phyloP scores from a whole-genome alignment of 2,888 invertebrate species.

The Platycnemis pennipes region DNA sequence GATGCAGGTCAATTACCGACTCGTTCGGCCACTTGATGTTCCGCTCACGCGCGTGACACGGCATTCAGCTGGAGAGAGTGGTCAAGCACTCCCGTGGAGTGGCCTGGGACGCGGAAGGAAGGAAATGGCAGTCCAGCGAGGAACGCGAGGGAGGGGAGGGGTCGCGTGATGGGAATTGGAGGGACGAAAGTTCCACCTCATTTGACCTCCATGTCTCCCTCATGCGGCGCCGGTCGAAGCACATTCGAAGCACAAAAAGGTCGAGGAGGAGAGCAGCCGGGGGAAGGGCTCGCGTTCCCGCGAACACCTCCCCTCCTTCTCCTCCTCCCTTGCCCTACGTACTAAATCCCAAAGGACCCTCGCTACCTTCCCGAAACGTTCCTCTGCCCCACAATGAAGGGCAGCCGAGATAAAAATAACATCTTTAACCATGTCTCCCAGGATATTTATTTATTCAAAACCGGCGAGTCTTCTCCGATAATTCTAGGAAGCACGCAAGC shows the following conservation, averaged over 20 bases:
- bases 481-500: no score
- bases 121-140: background rate
- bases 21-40: background rate
- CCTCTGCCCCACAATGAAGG: no score
- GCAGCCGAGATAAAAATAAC: no score
- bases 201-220: background rate
- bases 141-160: background rate
- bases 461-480: no score
- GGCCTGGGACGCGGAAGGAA: no score
- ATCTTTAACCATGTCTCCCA: no score
- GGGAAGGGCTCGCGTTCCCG: background rate
- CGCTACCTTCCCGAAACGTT: background rate
- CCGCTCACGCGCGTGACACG: background rate
- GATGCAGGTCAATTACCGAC: background rate
- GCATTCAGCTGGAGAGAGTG: background rate
- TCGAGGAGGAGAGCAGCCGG: background rate
- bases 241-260: background rate
- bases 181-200: slow-evolving; percentile 1
- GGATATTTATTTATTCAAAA: no score
- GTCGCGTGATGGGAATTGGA: background rate
- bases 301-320: background rate
- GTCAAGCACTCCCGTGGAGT: background rate
- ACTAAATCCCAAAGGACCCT: no score
- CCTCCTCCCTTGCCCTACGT: no score
- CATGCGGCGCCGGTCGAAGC: background rate